phyloP scores from a whole-genome alignment of 2,797 vertebrate species.

The Acomys russatus region DNA sequence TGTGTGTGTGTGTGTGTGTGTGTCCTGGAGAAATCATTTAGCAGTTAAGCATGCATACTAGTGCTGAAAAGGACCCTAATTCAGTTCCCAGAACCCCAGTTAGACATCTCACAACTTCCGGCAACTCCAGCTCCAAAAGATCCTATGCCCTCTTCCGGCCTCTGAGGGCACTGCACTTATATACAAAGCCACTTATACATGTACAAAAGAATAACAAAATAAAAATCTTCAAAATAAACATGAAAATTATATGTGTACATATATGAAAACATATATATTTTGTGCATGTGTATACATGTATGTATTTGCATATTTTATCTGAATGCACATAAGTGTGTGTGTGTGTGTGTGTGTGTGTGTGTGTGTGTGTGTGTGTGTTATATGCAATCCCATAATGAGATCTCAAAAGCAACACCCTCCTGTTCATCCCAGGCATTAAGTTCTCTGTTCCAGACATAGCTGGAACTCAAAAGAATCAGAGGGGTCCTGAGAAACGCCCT shows the following conservation, averaged over 20 bases:
- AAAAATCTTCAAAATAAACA: not conserved
- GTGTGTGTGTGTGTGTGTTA: fast-evolving
- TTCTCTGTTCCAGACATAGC: conserved; percentile 2
- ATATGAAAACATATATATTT: not conserved
- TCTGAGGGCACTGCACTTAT: not conserved
- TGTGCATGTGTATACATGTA: not conserved
- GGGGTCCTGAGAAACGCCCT: not conserved
- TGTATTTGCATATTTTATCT: not conserved
- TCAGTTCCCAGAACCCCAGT: not conserved
- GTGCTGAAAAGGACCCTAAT: not conserved
- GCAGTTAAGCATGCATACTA: not conserved
- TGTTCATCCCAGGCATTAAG: not conserved
- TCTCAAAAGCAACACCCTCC: not conserved
- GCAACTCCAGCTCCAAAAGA: not conserved
- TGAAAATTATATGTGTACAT: not conserved
- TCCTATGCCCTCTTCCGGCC: not conserved
- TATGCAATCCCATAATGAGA: not conserved
- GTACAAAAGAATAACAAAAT: not conserved
- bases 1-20: not conserved
- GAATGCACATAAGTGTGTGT: too few relatives aligned
- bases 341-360: not conserved
- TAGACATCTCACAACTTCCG: not conserved
- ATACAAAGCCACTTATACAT: too few relatives aligned
- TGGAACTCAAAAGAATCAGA: not conserved
- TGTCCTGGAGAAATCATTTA: not conserved